phyloP scores from a whole-genome alignment of 2,797 vertebrate species.

The Sternotherus odoratus region DNA sequence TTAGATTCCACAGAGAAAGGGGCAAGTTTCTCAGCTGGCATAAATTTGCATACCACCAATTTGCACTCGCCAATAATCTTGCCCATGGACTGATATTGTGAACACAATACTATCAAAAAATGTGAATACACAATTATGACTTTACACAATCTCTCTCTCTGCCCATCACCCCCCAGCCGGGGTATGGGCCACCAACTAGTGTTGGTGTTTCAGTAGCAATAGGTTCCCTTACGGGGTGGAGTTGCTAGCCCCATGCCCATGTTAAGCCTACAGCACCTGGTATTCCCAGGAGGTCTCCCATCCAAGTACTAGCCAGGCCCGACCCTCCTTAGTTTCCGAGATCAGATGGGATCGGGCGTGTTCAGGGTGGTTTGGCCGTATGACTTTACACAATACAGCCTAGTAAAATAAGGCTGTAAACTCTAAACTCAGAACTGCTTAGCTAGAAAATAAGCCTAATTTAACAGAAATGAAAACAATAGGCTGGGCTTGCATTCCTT shows the following conservation, averaged over 20 bases:
- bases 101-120: background rate
- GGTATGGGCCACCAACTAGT: too few relatives aligned
- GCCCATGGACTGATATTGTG: background rate
- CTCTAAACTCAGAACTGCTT: background rate
- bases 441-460: background rate
- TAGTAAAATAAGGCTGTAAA: background rate
- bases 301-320: too few relatives aligned
- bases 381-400: background rate
- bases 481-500: background rate
- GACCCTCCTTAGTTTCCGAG: too few relatives aligned
- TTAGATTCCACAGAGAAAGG: conserved; percentile 21
- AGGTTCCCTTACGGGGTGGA: too few relatives aligned
- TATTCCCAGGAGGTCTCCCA: too few relatives aligned
- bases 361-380: too few relatives aligned
- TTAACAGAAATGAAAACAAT: background rate
- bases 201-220: too few relatives aligned
- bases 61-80: background rate
- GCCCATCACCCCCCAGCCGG: too few relatives aligned
- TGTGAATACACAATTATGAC: background rate
- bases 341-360: too few relatives aligned
- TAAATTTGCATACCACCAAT: background rate
- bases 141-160: too few relatives aligned
- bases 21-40: background rate
- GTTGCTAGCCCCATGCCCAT: too few relatives aligned
- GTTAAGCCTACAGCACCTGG: too few relatives aligned